Conservation (phyloP, 2,797 vertebrate genomes). For the Melanotaenia parkinsoni region DNA sequence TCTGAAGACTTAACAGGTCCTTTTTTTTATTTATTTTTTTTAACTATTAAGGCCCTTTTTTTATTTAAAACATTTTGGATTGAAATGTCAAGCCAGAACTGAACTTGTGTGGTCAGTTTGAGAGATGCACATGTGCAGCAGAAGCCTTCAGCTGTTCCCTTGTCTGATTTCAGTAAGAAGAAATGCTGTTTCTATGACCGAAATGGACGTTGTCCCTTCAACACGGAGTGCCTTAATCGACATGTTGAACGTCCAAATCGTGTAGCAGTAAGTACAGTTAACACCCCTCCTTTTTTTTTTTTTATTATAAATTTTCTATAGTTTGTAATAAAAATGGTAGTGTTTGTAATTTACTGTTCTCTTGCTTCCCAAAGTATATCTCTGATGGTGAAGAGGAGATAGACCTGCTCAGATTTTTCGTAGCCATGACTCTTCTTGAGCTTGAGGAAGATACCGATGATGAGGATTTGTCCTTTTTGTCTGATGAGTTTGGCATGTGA, state of each 20-base stretch:
- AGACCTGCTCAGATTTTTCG: conserved; percentile 75
- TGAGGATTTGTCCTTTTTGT: conserved; percentile 50
- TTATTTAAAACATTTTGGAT: too few relatives aligned
- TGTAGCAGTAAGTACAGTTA: conserved; percentile 55
- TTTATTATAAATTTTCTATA: too few relatives aligned
- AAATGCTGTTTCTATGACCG: conserved; percentile 85
- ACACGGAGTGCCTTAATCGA: conserved; percentile 88
- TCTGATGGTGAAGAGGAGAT: conserved; percentile 54
- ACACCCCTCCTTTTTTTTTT: too few relatives aligned
- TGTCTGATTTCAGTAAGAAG: conserved; percentile 81
- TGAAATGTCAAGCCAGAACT: too few relatives aligned
- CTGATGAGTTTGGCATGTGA: conserved; percentile 61
- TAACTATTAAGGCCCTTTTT: too few relatives aligned
- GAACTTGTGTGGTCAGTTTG: not conserved
- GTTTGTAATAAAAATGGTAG: too few relatives aligned
- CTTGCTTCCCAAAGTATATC: conserved; percentile 56
- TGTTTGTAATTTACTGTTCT: not conserved
- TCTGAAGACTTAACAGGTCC: too few relatives aligned
- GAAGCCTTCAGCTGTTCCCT: not conserved
- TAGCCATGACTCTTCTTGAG: conserved; percentile 71
- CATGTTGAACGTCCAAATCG: conserved; percentile 77
- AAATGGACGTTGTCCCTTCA: conserved; percentile 87
- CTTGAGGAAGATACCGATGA: conserved; percentile 22
- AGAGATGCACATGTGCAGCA: not conserved
- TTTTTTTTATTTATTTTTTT: too few relatives aligned